Conservation (phyloP, 2,888 invertebrate genomes). For the Conops quadrifasciatus region DNA sequence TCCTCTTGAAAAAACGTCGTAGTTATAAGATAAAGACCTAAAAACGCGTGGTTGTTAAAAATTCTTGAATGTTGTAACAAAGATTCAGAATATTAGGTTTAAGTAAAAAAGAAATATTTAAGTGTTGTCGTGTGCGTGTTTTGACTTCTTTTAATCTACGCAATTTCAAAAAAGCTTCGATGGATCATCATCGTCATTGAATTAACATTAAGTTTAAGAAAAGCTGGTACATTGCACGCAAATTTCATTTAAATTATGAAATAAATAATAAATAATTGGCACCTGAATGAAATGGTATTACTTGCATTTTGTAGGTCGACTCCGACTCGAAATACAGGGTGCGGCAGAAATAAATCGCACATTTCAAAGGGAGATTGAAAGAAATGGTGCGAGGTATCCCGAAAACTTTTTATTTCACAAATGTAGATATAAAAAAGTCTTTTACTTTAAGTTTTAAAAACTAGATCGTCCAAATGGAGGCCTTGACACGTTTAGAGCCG, state of each 20-base stretch:
- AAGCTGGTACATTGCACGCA: background rate
- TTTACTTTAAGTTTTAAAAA: too few species aligned
- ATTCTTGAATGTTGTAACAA: background rate
- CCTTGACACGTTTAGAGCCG: too few species aligned
- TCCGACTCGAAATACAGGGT: too few species aligned
- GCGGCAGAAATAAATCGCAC: too few species aligned
- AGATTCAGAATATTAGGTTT: background rate
- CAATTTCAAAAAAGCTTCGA: background rate
- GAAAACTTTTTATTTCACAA: too few species aligned
- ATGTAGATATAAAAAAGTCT: too few species aligned
- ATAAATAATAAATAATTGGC: constrained; percentile 24
- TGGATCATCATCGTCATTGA: background rate
- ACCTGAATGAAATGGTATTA: constrained; percentile 13
- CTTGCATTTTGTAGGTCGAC: too few species aligned
- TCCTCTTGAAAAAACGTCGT: background rate
- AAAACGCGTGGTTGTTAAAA: constrained; percentile 18
- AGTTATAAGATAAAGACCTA: background rate
- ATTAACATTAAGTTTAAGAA: background rate
- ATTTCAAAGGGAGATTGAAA: too few species aligned
- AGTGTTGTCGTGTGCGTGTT: background rate
- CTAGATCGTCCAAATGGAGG: too few species aligned
- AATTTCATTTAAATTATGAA: background rate
- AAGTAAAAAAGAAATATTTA: background rate
- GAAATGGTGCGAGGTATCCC: too few species aligned
- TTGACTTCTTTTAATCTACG: background rate